Base-by-base conservation (phyloP, 2,113 vertebrate species). In the Montifringilla adamsi region DNA sequence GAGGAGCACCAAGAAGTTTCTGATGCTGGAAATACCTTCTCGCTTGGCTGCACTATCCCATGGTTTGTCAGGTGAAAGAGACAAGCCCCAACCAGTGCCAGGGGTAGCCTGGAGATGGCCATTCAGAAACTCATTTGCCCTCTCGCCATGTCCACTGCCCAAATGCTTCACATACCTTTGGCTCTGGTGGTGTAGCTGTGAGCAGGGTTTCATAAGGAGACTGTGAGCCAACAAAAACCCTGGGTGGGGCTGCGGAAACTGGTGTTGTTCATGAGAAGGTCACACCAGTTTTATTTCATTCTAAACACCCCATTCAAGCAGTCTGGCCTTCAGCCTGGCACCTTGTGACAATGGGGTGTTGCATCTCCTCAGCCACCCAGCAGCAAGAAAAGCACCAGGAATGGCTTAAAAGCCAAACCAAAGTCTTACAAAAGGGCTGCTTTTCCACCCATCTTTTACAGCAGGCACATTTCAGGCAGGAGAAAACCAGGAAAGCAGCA, bases 41-140 rank as follows among this genome's bases (percentile, higher is more conserved):
- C 1, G 6, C 33, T 59, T 37, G 43, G 46, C 75, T 77, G 75
- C 15, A 31, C 49, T 30, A 41, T 31, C 23, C 52, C 19, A 8
- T 11, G 62, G n/a, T n/a, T 83, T 76, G 37, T 31, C 75, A 88
- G 53, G 69, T 55, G 52, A 56, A 74, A 72, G 46, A 72, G 39
- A 83, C 74, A 89, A 92, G 80, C 35, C 82, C n/a, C 43, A 76
- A 2, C 60, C 52, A 80, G 58, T 5, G 3, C 35, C 30, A 26
- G 31, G n/a, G 63, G 81, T 59, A 87, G 76, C 56, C 58, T 84
- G 66, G 76, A 94, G 79, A 91, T 77, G 91, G 80, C 87, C 88
- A 72, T 86, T 88, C 68, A 79, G 58, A 76, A 95, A 53, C 68
- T 70, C 30, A 17, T 77, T 28, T 93, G 64, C 50, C 80, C 52